Conservation (phyloP, 1,140 invertebrate genomes). For the Trichogramma pretiosum region DNA sequence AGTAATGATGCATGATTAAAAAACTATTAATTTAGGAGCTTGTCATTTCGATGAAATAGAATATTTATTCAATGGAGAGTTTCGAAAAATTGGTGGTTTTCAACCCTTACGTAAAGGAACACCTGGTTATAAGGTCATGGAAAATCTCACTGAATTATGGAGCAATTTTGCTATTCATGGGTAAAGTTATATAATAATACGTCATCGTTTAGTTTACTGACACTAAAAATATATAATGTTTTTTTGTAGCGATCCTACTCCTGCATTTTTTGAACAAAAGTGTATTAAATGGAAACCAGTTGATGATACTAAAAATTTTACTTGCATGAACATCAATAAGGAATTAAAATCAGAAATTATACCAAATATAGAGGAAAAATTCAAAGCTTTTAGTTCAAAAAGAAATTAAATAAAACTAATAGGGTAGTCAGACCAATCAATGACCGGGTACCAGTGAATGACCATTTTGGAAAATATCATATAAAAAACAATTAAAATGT, state of each 20-base stretch:
- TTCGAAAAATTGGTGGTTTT: neutral
- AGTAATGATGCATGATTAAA: neutral
- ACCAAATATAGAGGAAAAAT: conserved; percentile 7
- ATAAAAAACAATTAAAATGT: no score
- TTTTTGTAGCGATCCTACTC: no score
- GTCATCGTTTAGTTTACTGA: no score
- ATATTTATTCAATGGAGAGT: conserved; percentile 23
- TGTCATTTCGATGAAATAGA: conserved; percentile 29
- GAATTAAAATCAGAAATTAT: conserved; percentile 14
- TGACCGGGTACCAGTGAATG: no score
- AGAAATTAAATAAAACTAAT: no score
- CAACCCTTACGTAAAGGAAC: neutral
- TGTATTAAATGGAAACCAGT: conserved; percentile 34
- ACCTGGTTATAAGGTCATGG: conserved; percentile 12
- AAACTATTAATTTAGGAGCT: conserved; percentile 19
- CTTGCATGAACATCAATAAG: conserved; percentile 19
- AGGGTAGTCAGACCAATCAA: no score
- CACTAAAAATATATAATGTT: no score
- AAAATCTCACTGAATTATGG: conserved; percentile 28
- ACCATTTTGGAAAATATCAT: no score
- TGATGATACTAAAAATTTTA: conserved; percentile 8
- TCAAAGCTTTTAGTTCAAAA: no score
- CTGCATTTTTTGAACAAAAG: neutral
- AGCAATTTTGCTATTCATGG: conserved; percentile 38
- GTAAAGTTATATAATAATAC: conserved; percentile 18